Evolutionary conservation across 2,888 invertebrate genomes (phyloP).

Genomic region (Arrhopalites spinosus): DNA sequence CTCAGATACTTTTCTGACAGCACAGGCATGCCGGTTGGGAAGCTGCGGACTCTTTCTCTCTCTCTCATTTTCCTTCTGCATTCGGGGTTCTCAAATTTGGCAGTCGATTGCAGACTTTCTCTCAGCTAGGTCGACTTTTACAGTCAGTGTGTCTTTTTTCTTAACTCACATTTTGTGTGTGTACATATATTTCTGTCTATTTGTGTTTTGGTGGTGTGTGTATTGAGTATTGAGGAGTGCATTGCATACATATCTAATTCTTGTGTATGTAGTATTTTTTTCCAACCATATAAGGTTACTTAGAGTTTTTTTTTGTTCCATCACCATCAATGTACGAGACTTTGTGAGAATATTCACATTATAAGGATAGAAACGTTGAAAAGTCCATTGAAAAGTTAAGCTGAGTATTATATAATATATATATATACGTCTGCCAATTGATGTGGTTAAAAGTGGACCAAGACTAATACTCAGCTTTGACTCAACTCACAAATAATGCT

Average conservation of each 20-base stretch:
- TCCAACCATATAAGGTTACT: neutral
- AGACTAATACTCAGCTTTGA: neutral
- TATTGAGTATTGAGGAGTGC: neutral
- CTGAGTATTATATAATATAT: neutral
- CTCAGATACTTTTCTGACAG: neutral
- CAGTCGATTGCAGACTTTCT: constrained; percentile 33
- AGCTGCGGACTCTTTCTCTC: neutral
- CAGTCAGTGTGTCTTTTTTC: neutral
- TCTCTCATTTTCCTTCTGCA: neutral
- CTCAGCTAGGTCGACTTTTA: constrained; percentile 14
- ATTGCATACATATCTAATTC: too few species aligned
- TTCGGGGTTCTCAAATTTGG: neutral
- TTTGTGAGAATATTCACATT: neutral
- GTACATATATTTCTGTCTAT: neutral
- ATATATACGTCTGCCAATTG: neutral
- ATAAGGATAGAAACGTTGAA: neutral
- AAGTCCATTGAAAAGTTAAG: neutral
- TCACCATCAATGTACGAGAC: neutral
- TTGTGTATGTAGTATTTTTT: too few species aligned
- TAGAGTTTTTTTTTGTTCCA: neutral
- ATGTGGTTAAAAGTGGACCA: constrained; percentile 5
- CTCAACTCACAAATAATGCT: constrained; percentile 5
- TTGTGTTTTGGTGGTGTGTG: neutral
- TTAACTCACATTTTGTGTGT: neutral
- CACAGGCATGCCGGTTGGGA: constrained; percentile 17